Percentiles rank a stretch among this genome's conserved stretches.
Conservation (phyloP, 2,113 vertebrate genomes). For the Bubo scandiacus region DNA sequence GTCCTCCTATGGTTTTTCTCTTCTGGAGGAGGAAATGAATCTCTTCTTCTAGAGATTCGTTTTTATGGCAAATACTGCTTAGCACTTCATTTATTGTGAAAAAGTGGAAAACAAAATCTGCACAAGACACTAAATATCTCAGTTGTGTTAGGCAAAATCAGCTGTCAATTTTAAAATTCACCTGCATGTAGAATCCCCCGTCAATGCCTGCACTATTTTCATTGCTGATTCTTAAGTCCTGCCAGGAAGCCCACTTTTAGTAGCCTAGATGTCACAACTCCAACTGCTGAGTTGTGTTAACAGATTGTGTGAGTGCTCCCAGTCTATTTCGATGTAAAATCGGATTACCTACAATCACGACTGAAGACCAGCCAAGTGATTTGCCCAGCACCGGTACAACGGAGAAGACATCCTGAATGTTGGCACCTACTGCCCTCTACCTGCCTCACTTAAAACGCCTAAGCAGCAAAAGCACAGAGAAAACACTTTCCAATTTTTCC, state of each 20-base stretch:
- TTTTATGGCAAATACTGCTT: slow-evolving; percentile 17
- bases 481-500: background rate
- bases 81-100: slow-evolving; percentile 20
- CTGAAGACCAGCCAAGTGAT: background rate
- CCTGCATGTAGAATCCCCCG: background rate
- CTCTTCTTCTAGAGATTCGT: background rate
- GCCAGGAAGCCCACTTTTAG: background rate
- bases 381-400: background rate
- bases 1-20: background rate
- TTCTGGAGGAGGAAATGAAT: background rate
- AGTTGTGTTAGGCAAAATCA: background rate
- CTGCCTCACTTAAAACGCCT: background rate
- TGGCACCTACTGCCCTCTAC: slow-evolving; percentile 53
- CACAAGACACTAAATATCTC: background rate
- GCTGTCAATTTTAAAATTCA: background rate
- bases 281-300: background rate
- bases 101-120: slow-evolving; percentile 16
- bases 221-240: background rate
- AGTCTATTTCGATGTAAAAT: background rate
- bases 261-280: background rate
- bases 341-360: background rate
- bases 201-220: background rate
- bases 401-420: background rate
- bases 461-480: background rate
- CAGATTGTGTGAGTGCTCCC: background rate